Evolutionary conservation across 1,140 invertebrate genomes (phyloP).

Genomic region (Chelonus insularis): DNA sequence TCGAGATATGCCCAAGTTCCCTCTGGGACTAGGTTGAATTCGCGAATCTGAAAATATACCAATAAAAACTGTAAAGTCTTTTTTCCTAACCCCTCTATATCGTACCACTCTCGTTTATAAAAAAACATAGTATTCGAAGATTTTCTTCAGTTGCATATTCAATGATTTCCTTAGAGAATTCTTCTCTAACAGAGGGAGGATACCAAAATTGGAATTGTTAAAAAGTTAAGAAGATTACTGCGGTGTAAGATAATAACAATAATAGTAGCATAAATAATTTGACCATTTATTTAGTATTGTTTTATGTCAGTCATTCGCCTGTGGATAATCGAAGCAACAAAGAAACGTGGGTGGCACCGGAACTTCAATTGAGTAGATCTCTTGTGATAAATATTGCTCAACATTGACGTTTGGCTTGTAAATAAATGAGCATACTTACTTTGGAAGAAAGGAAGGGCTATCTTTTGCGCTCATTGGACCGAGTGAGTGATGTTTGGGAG

Average conservation of each 20-base stretch:
- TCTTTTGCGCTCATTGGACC: slow-evolving; percentile 37
- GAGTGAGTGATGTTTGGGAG: slow-evolving; percentile 54
- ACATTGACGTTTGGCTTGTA: slow-evolving; percentile 37
- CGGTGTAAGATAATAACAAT: neutral
- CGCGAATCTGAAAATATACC: slow-evolving; percentile 56
- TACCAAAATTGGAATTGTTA: slow-evolving; percentile 49
- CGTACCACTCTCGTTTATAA: slow-evolving; percentile 49
- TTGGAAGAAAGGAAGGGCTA: slow-evolving; percentile 3
- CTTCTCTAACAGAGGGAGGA: slow-evolving; percentile 34
- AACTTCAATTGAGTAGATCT: slow-evolving; percentile 45
- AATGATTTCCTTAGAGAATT: slow-evolving; percentile 74
- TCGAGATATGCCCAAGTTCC: slow-evolving; percentile 13
- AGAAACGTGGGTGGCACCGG: slow-evolving; percentile 44
- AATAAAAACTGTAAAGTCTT: slow-evolving; percentile 44
- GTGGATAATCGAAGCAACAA: slow-evolving; percentile 3
- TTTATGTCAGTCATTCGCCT: slow-evolving; percentile 6
- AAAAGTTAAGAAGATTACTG: neutral
- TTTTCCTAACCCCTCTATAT: slow-evolving; percentile 24
- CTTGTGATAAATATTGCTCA: slow-evolving; percentile 57
- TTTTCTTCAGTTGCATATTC: slow-evolving; percentile 66
- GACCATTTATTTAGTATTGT: neutral
- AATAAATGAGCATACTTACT: slow-evolving; percentile 33
- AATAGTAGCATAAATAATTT: too few relatives aligned
- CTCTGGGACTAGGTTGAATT: slow-evolving; percentile 37
- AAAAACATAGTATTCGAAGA: slow-evolving; percentile 66